Evolutionary conservation across 2,888 invertebrate genomes (phyloP), one percentile per base, ranked within the genome.

Genomic region (Habroteleia sp.): DNA sequence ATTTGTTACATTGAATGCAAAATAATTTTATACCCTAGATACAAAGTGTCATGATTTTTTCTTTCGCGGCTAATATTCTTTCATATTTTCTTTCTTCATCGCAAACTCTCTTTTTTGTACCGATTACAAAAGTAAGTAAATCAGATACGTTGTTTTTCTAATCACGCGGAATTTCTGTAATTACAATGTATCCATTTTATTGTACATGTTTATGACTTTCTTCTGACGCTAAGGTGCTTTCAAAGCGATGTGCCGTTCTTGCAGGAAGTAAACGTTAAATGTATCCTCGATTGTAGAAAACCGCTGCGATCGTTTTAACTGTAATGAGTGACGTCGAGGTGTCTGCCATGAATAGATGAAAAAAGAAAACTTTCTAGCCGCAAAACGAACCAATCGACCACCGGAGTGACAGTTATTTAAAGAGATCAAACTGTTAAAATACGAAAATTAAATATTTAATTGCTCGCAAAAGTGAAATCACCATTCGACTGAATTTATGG

Each of bases 231-330:
- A 52, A 50, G 39, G 50, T 39, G 46, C 52, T 73, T 60, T 65
- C 39, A 60, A 54, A 54, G 63, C 60, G 46, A 66, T 60, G 46
- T 54, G 50, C 60, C 44, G 60, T 39, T 68, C 68, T 68, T 76
- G 63, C 37, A 68, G 73, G 76, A 76, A 76, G 73, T 76, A 73
- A 62, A 48, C 58, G 58, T 54, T 58, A 54, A 72, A 68, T 42
- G 60, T 58, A 75, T 62, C 46, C 62, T 58, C 56, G 72, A 66
- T 76, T 60, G 63, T 68, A 68, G 68, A 72, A 76, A 76, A 68
- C 63, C 62, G 62, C 72, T 13, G 54, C 58, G 46, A 58, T 76
- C 52, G 62, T 23, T 75, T 69, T 58, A 75, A 71, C 50, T 56
- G 62, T 72, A 65, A 72, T 56, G 29, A 72, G 58, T 50, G 66